Base-by-base conservation (phyloP, 2,888 invertebrate species). In the Laothoe populi region DNA sequence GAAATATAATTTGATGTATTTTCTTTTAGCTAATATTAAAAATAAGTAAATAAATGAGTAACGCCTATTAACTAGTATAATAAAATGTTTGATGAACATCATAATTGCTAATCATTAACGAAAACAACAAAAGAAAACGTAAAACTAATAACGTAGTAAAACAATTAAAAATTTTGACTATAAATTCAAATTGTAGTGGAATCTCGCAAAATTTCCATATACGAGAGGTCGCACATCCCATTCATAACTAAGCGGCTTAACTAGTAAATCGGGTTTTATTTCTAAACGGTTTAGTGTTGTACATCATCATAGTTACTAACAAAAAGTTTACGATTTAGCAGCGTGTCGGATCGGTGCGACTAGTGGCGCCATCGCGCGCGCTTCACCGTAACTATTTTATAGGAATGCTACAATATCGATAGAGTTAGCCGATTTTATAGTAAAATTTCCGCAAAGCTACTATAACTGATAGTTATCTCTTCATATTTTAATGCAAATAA, bases 291-390 rank as follows among this genome's bases (percentile, higher is more conserved):
- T 48, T 23, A 48, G 35, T 31, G 26, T 35, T 46, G n/a, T 46
- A 58, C 76, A 67, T 71, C 75, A 74, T 66, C 10, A 10, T 35
- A 68, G 70, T 76, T 74, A 74, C 75, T 78, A 71, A 77, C 70
- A 70, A 70, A 74, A 67, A 70, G 71, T 84, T 84, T 84, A 83
- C 78, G 79, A 74, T 63, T 79, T 78, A 78, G 79, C 76, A 78
- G 82, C 79, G 82, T 77, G 68, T 70, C 83, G 79, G 80, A 82
- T 70, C 72, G 73, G 72, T 66, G 68, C 73, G 77, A 78, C 80
- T 70, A 66, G 77, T 82, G 84, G 86, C 87, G 87, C 87, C 87
- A 86, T 83, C 86, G 84, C 64, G 71, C 65, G 73, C 73, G 77
- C 69, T 81, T 80, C 75, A 63, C 57, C 64, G 69, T 71, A 80